These are phyloP conservation scores for Furcula furcula DNA, from an alignment of 2,888 invertebrate genomes.

Conservation along the genomic window DNA sequence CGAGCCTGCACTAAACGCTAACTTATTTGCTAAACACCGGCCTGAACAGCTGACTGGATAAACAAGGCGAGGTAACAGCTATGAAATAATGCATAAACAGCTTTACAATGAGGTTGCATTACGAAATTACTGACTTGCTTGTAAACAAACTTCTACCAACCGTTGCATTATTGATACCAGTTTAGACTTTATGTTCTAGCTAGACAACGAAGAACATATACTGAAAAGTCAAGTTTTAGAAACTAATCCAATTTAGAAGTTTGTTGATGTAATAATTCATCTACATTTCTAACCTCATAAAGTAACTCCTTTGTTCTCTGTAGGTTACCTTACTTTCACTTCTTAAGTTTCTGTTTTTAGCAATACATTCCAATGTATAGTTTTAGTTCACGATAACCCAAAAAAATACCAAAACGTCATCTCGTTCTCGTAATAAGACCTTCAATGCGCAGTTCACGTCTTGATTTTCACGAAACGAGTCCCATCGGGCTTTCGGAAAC, in stretches of 20 bases:
- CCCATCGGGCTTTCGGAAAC: slow-evolving; percentile 49
- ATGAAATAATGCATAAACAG: slow-evolving; percentile 13
- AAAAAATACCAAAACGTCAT: slow-evolving; percentile 30
- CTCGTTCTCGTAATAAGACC: slow-evolving; percentile 43
- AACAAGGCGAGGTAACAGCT: background rate
- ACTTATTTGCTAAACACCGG: background rate
- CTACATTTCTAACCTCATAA: too few species aligned
- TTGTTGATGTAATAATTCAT: too few species aligned
- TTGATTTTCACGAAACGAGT: slow-evolving; percentile 57
- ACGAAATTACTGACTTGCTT: slow-evolving; percentile 18
- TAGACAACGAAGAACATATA: background rate
- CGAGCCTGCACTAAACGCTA: background rate
- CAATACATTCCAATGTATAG: too few species aligned
- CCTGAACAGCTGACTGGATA: slow-evolving; percentile 1
- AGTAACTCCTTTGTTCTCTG: too few species aligned
- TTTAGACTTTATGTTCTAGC: slow-evolving; percentile 1
- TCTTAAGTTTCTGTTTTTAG: too few species aligned
- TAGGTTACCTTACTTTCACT: too few species aligned
- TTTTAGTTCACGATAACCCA: slow-evolving; percentile 3
- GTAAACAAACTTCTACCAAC: slow-evolving; percentile 28
- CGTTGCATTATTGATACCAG: slow-evolving; percentile 7
- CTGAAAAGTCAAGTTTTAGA: background rate
- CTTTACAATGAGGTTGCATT: slow-evolving; percentile 28
- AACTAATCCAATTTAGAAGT: too few species aligned
- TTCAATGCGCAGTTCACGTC: slow-evolving; percentile 37